phyloP scores from a whole-genome alignment of 2,888 invertebrate species.

The Abrostola triplasia region DNA sequence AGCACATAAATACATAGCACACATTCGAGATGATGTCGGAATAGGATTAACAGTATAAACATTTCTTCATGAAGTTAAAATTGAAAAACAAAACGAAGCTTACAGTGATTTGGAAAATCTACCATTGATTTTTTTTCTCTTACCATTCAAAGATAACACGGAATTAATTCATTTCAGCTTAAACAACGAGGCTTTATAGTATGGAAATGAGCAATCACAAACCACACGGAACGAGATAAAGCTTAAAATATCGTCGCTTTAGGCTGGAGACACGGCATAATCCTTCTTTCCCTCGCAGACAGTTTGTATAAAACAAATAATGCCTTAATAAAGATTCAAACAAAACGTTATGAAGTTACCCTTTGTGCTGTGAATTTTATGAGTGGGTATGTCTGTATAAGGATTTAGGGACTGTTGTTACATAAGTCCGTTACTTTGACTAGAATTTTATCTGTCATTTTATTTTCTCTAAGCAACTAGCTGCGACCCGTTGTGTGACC shows the following conservation, averaged over 20 bases:
- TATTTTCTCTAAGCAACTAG: background rate
- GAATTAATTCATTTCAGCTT: background rate
- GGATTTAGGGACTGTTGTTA: slow-evolving; percentile 10
- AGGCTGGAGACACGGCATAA: slow-evolving; percentile 20
- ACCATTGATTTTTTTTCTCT: background rate
- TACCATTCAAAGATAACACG: slow-evolving; percentile 1
- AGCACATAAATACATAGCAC: no score
- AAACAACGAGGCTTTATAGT: background rate
- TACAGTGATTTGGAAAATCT: no score
- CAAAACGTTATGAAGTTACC: slow-evolving; percentile 68
- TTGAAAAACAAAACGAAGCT: no score
- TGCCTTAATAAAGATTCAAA: slow-evolving; percentile 60
- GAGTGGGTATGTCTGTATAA: slow-evolving; percentile 36
- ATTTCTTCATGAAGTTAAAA: no score
- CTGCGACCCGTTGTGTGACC: background rate
- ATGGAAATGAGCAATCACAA: slow-evolving; percentile 29
- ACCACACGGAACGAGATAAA: slow-evolving; percentile 26
- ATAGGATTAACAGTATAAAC: no score
- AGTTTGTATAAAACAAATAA: slow-evolving; percentile 65
- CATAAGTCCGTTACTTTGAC: background rate
- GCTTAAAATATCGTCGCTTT: slow-evolving; percentile 42
- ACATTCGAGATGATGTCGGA: no score
- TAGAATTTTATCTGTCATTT: background rate
- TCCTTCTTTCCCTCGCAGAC: slow-evolving; percentile 45
- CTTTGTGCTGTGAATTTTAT: slow-evolving; percentile 65